Evolutionary conservation across 2,888 invertebrate genomes (phyloP).

Genomic region (Eugnorisma glareosa): DNA sequence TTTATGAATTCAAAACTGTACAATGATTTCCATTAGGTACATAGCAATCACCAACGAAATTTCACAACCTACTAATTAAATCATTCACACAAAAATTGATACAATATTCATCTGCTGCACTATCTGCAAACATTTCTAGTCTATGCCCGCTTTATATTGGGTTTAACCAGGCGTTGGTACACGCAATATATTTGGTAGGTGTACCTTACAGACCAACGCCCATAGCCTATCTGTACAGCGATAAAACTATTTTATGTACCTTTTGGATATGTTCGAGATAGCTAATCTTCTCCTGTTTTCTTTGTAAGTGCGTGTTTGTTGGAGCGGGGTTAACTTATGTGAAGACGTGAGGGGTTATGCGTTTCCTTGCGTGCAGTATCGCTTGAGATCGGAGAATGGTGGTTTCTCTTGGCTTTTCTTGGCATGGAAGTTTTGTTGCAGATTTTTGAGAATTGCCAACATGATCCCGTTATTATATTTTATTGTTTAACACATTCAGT

Average conservation of each 20-base stretch:
- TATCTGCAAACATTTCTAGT: slow-evolving; percentile 44
- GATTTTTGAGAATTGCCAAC: background rate
- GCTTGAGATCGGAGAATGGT: background rate
- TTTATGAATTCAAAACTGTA: background rate
- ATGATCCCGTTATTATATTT: background rate
- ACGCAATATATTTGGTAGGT: slow-evolving; percentile 80
- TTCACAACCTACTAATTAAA: background rate
- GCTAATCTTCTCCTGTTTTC: slow-evolving; percentile 60
- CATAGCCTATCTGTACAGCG: slow-evolving; percentile 70
- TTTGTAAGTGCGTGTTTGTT: slow-evolving; percentile 38
- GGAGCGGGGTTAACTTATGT: slow-evolving; percentile 15
- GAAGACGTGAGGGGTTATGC: slow-evolving; percentile 26
- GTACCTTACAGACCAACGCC: slow-evolving; percentile 77
- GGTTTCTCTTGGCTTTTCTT: background rate
- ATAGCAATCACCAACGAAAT: background rate
- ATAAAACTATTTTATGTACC: slow-evolving; percentile 77
- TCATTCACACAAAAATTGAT: background rate
- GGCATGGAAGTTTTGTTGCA: background rate
- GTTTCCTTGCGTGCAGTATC: slow-evolving; percentile 1
- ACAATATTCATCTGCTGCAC: background rate
- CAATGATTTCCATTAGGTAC: too few species aligned
- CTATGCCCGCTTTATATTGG: slow-evolving; percentile 76
- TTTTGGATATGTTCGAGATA: slow-evolving; percentile 58
- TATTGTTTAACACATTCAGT: too few species aligned
- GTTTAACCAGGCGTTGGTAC: slow-evolving; percentile 76